Conservation (phyloP, 2,113 vertebrate species). For the Myotis davidii region DNA sequence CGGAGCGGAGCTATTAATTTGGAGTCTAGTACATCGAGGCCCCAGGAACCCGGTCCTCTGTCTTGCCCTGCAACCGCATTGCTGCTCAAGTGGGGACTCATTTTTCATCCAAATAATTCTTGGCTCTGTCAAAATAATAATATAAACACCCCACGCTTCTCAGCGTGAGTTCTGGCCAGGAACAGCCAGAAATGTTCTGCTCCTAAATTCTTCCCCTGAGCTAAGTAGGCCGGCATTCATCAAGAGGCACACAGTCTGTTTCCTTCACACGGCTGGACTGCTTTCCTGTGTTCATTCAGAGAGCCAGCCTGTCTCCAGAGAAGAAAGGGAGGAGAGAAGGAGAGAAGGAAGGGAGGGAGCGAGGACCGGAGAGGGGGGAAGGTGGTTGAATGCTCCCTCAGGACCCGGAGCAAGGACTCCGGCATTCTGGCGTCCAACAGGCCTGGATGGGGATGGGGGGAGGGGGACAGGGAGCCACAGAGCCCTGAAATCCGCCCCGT, state of each 20-base stretch:
- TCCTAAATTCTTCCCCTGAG: conserved; percentile 48
- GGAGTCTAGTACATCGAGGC: neutral
- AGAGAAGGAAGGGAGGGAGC: too few species aligned
- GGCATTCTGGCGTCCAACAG: too few species aligned
- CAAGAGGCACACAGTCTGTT: neutral
- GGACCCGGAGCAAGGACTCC: too few species aligned
- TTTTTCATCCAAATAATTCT: conserved; percentile 59
- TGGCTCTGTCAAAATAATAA: conserved; percentile 50
- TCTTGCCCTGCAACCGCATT: neutral
- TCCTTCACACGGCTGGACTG: neutral
- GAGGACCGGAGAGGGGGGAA: rapidly evolving
- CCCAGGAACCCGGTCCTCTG: rapidly evolving
- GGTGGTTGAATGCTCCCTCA: rapidly evolving
- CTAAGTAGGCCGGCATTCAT: conserved; percentile 39
- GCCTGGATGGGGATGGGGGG: neutral
- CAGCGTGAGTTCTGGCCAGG: neutral
- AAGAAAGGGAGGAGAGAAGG: neutral
- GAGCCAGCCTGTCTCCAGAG: neutral
- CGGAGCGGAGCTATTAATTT: conserved; percentile 24
- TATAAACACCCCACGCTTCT: neutral
- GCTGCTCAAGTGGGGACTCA: neutral
- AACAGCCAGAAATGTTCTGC: conserved; percentile 48
- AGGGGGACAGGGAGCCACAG: neutral
- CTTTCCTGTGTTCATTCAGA: conserved; percentile 15
- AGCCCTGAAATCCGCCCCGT: neutral